Conservation (phyloP, 2,113 vertebrate genomes). For the Myotis yumanensis region DNA sequence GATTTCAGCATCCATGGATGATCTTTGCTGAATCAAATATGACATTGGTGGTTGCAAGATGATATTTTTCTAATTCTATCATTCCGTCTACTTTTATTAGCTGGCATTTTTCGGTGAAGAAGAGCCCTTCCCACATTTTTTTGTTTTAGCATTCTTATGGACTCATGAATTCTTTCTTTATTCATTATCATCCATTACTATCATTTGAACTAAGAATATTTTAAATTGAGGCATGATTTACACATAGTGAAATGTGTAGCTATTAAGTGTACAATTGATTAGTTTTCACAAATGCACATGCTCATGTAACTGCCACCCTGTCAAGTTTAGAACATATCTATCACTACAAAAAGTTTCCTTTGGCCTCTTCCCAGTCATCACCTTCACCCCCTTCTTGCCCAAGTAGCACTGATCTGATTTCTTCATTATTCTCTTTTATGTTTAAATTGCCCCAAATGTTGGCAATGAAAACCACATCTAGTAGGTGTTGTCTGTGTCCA, state of each 20-base stretch:
- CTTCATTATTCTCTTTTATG: constrained; percentile 29
- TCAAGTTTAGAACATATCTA: not conserved
- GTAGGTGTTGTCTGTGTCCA: not conserved
- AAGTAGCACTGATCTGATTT: not conserved
- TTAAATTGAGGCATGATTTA: not conserved
- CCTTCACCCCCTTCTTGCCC: not conserved
- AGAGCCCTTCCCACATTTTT: not conserved
- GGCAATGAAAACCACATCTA: not conserved
- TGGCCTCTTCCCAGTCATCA: not conserved
- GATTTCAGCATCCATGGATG: not conserved
- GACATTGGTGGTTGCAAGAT: not conserved
- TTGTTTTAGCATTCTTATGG: not conserved
- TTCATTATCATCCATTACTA: constrained; percentile 7
- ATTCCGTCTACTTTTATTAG: not conserved
- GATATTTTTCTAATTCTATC: not conserved
- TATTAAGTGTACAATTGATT: not conserved
- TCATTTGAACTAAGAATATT: not conserved
- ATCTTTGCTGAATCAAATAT: not conserved
- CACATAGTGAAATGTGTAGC: not conserved
- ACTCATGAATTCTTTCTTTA: not conserved
- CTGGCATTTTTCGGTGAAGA: not conserved
- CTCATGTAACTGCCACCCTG: not conserved
- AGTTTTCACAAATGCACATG: not conserved
- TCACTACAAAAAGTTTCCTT: not conserved
- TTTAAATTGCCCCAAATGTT: not conserved